A percentile compares a stretch with the other conserved stretches of the same genome.
Evolutionary conservation across 2,888 invertebrate genomes (phyloP).

Genomic region (Clivina fossor): DNA sequence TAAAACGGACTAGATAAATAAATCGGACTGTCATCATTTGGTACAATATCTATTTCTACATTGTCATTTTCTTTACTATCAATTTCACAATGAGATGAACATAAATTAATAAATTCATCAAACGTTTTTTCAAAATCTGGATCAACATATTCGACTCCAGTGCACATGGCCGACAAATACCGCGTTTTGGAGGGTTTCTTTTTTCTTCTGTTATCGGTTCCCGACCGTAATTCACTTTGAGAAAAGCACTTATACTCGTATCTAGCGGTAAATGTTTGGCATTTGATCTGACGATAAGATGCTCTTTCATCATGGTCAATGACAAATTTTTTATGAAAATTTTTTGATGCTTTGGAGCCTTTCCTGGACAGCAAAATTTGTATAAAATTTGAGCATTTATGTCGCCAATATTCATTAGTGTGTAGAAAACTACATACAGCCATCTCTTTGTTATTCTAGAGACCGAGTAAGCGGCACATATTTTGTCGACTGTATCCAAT

Average conservation of each 20-base stretch:
- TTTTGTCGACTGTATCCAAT: conserved; percentile 7
- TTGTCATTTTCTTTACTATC: too few relatives aligned
- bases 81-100: too few relatives aligned
- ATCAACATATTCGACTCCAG: too few relatives aligned
- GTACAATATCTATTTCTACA: too few relatives aligned
- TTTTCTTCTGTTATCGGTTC: conserved; percentile 22
- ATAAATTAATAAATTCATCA: too few relatives aligned
- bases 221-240: conserved; percentile 35
- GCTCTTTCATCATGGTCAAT: conserved; percentile 38
- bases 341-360: conserved; percentile 36
- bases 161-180: conserved; percentile 32
- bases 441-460: too few relatives aligned
- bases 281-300: conserved; percentile 36
- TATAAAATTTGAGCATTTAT: conserved; percentile 39
- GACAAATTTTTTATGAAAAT: conserved; percentile 38
- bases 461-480: too few relatives aligned
- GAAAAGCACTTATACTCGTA: conserved; percentile 36
- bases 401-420: too few relatives aligned
- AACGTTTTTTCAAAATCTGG: too few relatives aligned
- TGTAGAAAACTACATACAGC: too few relatives aligned
- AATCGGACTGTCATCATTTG: too few relatives aligned
- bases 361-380: conserved; percentile 31
- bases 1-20: too few relatives aligned
- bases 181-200: conserved; percentile 27
- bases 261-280: conserved; percentile 35